These are phyloP conservation scores for Brachionus sp. DNA, from an alignment of 1,140 invertebrate species.

Conservation along the genomic window DNA sequence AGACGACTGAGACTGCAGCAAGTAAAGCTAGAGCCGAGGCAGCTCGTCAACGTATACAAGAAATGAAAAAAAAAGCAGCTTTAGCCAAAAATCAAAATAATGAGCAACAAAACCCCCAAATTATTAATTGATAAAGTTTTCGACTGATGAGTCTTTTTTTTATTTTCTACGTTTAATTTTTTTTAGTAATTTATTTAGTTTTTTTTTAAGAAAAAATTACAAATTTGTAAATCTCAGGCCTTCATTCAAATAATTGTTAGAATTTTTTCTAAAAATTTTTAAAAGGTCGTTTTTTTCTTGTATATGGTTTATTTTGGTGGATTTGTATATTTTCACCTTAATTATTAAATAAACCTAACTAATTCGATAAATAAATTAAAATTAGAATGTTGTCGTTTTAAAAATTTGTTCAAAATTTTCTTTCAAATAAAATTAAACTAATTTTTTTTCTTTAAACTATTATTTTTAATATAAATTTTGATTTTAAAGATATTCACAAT, in stretches of 20 bases:
- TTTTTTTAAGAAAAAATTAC: conserved; percentile 8
- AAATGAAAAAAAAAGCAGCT: conserved; percentile 25
- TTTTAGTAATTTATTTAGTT: conserved; percentile 40
- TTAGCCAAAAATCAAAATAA: neutral
- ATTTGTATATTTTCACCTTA: neutral
- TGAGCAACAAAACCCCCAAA: neutral
- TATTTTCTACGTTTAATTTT: conserved; percentile 42
- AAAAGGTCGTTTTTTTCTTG: neutral
- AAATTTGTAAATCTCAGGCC: conserved; percentile 31
- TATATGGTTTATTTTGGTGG: neutral
- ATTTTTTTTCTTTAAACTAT: neutral
- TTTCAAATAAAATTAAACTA: neutral
- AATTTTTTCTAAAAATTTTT: neutral
- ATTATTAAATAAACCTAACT: neutral
- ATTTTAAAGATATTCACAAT: too few species aligned
- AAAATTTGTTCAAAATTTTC: neutral
- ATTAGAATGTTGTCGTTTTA: neutral
- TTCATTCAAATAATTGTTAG: neutral
- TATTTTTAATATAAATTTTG: neutral
- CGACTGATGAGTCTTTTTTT: neutral
- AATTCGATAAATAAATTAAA: neutral
- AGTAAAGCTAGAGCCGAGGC: conserved; percentile 29
- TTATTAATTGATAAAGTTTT: conserved; percentile 21
- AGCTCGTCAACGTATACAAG: conserved; percentile 7
- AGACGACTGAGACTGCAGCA: neutral